Evolutionary conservation across 1,140 invertebrate genomes (phyloP), one percentile per base, ranked within the genome.

Genomic region (Cotesia chilonis): DNA sequence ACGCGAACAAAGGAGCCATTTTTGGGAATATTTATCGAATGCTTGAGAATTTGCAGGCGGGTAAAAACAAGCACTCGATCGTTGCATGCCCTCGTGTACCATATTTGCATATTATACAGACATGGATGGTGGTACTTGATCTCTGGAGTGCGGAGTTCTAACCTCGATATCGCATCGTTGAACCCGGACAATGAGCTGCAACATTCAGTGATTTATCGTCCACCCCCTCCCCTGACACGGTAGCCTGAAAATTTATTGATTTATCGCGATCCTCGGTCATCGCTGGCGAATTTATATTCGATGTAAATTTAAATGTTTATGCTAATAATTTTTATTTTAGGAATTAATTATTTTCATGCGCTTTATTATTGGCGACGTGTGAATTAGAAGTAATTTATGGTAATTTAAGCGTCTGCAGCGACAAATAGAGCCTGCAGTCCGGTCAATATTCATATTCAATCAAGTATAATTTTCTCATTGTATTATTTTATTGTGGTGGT

Each of bases 121-220:
- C 36, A 70, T 59, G 9, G 38, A 63, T 35, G 28, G 20, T 14
- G 14, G 35, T 5, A 35, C 59, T 63, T 28, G 35, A 37, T 38
- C 36, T 20, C 63, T 17, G 47, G 54, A 57, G 54, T 17, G 51
- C 14, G 12, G 4, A 47, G 35, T 47, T 36, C 61, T 47, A 37
- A 71, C 70, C 70, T 66, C 70, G 52, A 71, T 66, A 51, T 37
- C 52, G 70, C 70, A 71, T 71, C 61, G 51, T 12, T 51, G 41
- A 47, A 5, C 68, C 38, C 59, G 68, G 41, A 65, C 70, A 71
- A 71, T 71, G 61, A 70, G 60, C 41, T 47, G 41, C 68, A 61
- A 28, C 55, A 60, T 60, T 70, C 68, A 57, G 68, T 70, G 68
- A 70, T 70, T 70, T 70, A 70, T 70, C 55, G 57, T 61, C 51